A percentile compares a stretch with the other conserved stretches of the same genome.
Conservation (phyloP, 2,113 vertebrate genomes). For the Coturnix japonica region DNA sequence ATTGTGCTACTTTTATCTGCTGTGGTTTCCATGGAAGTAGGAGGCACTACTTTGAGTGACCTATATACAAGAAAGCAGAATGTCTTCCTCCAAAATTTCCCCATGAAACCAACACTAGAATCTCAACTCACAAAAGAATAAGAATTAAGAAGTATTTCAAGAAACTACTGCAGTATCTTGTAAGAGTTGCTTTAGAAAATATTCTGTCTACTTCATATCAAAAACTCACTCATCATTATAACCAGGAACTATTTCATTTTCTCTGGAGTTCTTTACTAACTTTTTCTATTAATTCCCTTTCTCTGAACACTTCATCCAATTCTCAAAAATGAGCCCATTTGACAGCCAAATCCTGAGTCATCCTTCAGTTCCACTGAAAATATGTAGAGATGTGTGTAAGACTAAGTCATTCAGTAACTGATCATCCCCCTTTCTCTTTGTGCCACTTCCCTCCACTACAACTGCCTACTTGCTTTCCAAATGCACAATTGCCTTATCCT, state of each 20-base stretch:
- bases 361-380: neutral
- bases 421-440: neutral
- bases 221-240: neutral
- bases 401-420: too few species aligned
- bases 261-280: neutral
- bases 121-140: neutral
- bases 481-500: neutral
- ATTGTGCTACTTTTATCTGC: too few species aligned
- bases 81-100: neutral
- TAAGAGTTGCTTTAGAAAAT: neutral
- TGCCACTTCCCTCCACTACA: neutral
- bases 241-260: neutral
- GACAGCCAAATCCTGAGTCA: neutral
- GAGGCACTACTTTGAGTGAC: too few species aligned
- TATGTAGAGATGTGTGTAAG: neutral
- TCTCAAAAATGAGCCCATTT: neutral
- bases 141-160: neutral
- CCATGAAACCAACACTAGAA: neutral
- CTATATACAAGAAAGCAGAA: neutral
- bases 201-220: neutral
- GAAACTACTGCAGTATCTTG: neutral
- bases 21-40: too few species aligned
- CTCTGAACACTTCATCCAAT: neutral
- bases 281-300: neutral
- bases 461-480: neutral